These are phyloP conservation scores for Apocheima hispidaria DNA, from an alignment of 2,888 invertebrate species.

Conservation along the genomic window DNA sequence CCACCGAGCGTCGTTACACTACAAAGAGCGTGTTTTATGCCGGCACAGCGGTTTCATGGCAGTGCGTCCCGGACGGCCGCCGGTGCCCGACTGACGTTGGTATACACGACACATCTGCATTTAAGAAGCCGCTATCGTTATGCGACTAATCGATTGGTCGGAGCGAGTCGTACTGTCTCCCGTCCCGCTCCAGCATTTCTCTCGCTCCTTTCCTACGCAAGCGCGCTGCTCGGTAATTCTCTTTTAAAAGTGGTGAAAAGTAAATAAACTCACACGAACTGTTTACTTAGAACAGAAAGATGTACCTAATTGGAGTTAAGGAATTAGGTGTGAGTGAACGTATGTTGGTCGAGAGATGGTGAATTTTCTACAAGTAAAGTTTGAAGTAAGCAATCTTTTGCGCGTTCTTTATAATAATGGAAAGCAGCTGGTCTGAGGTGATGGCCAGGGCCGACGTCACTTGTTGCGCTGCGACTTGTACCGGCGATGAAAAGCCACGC, in stretches of 20 bases:
- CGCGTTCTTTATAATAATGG: conserved; percentile 50
- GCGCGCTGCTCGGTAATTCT: conserved; percentile 65
- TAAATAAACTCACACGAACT: conserved; percentile 82
- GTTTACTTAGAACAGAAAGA: conserved; percentile 72
- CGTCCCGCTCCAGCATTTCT: conserved; percentile 67
- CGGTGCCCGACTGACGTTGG: conserved; percentile 82
- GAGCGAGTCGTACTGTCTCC: conserved; percentile 78
- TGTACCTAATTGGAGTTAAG: conserved; percentile 58
- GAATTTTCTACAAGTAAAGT: conserved; percentile 28
- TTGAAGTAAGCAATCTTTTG: conserved; percentile 39
- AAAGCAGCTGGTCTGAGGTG: conserved; percentile 62
- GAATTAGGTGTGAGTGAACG: conserved; percentile 45
- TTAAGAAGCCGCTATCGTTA: conserved; percentile 86
- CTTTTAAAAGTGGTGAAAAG: conserved; percentile 82
- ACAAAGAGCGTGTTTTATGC: conserved; percentile 69
- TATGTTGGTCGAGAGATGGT: conserved; percentile 26
- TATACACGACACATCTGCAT: conserved; percentile 85
- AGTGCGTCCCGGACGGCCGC: conserved; percentile 71
- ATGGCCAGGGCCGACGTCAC: conserved; percentile 69
- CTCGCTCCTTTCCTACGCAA: conserved; percentile 74
- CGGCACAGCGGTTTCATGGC: conserved; percentile 65
- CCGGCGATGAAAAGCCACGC: conserved; percentile 80
- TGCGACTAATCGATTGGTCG: conserved; percentile 87
- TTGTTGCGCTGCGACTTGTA: conserved; percentile 81
- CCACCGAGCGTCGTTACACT: conserved; percentile 64